Base-by-base conservation (phyloP, 1,140 invertebrate species). In the Chymomyza costata region DNA sequence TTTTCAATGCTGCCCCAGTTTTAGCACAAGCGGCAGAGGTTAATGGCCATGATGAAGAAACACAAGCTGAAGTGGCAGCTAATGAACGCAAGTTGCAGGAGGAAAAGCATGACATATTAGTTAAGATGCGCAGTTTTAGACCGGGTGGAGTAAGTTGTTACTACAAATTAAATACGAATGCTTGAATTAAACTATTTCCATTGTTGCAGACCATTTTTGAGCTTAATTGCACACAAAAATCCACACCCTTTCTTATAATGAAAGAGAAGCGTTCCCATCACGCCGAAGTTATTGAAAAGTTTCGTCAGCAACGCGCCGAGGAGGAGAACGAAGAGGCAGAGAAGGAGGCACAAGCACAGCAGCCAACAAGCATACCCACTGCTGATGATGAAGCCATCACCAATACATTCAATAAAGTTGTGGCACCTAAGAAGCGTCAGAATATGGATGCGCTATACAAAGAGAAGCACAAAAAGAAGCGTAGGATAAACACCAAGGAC, bases 141-240 rank as follows among this genome's bases (percentile, higher is more conserved):
- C 94, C 95, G 1, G 90, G 91, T 78, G 92, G 93, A 44, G 94
- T 96, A 87, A 91, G 91, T 89, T 40, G 1, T 6, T 15, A 0
- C 10, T 6, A 28, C 2, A 14, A n/a, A 10, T 18, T 3, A 13
- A 1, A 0, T 3, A n/a, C 10, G 1, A 14, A 0, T 7, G 1
- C 2, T 43, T 14, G 14, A 13, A 11, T 7, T 6, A 0, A 49
- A 41, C 6, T 30, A 16, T 0, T 32, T 5, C 6, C n/a, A 51
- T 70, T 53, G 57, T 89, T 90, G 21, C 78, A 97, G 95, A 99
- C 96, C 6, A 93, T 99, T 69, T 97, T 99, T 87, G 97, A 99
- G 87, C 89, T 98, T 17, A 93, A 94, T 48, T 89, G 90, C 3
- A 94, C 93, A 49, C 90, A 92, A 46, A 94, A 95, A 57, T 94